Conservation (phyloP, 2,797 vertebrate genomes). For the Nyctalus aviator region DNA sequence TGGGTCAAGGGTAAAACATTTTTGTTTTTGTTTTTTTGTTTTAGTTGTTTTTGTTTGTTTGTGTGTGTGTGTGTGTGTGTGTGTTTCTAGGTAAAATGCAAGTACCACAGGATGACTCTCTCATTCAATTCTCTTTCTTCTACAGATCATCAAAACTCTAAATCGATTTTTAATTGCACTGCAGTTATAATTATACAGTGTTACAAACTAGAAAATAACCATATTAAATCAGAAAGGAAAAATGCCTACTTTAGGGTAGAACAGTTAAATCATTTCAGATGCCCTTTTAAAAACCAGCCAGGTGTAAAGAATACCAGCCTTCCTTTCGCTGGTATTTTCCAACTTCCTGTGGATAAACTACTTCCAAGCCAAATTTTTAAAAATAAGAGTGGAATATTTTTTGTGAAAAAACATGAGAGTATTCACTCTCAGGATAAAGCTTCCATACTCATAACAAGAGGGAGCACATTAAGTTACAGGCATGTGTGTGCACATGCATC, state of each 20-base stretch:
- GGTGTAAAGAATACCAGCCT: constrained; percentile 17
- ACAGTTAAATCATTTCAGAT: neutral
- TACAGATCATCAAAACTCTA: neutral
- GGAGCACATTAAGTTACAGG: neutral
- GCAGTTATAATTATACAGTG: neutral
- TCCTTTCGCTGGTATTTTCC: constrained; percentile 35
- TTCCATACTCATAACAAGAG: neutral
- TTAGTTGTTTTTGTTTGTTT: neutral
- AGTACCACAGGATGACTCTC: neutral
- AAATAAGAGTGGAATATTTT: neutral
- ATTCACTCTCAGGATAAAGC: neutral
- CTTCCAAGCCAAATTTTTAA: neutral
- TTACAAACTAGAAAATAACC: neutral
- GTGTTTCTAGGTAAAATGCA: neutral
- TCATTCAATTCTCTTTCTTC: neutral
- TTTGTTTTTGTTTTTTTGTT: no score
- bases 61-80: neutral
- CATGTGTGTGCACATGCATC: fast-evolving
- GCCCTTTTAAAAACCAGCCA: neutral
- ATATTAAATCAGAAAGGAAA: constrained; percentile 38
- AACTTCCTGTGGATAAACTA: constrained; percentile 46
- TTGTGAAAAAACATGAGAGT: neutral
- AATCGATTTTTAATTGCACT: neutral
- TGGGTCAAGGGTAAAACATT: neutral
- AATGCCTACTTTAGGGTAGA: neutral